Base-by-base conservation (phyloP, 2,888 invertebrate species). In the Idaea straminata region DNA sequence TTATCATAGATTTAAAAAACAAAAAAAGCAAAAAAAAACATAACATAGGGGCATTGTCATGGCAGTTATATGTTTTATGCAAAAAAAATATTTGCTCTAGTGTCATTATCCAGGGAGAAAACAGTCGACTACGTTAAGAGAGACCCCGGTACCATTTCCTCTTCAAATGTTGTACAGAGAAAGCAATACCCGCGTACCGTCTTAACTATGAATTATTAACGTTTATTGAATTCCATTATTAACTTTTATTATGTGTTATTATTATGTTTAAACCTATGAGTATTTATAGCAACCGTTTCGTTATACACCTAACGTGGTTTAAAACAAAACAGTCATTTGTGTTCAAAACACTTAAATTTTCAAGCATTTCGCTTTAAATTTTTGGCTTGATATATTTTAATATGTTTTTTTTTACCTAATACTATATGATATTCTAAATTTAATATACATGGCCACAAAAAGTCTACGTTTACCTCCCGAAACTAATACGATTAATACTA, bases 311-410 rank as follows among this genome's bases (percentile, higher is more conserved):
- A 83, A 86, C 84, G 85, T 87, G 88, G 83, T 83, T 84, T 83
- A 79, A 77, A 82, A 81, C 77, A 82, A 83, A 84, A 87, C 83
- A 80, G 78, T 77, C 77, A 73, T 76, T 76, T 77, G 92, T 92
- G 92, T 92, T 92, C 87, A 88, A 86, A 92, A 92, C 92, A 92
- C 92, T 79, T 83, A 85, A 89, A 91, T 91, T 92, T 92, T 91
- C 91, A 92, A 92, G 92, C 92, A 87, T 88, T 84, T 78, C 87
- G 92, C 92, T 92, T 91, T 80, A 86, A 87, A 87, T 92, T 91
- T 92, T 92, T 92, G 92, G 92, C 86, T 92, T 90, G 85, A 88
- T 87, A 89, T 85, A 87, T 89, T 84, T 83, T 47, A 47, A 47
- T 47, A 10, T 47, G 83, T 78, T 84, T 81, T 79, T 81, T 79